Conservation (phyloP, 2,797 vertebrate species). For the Lepilemur ruficaudatus region DNA sequence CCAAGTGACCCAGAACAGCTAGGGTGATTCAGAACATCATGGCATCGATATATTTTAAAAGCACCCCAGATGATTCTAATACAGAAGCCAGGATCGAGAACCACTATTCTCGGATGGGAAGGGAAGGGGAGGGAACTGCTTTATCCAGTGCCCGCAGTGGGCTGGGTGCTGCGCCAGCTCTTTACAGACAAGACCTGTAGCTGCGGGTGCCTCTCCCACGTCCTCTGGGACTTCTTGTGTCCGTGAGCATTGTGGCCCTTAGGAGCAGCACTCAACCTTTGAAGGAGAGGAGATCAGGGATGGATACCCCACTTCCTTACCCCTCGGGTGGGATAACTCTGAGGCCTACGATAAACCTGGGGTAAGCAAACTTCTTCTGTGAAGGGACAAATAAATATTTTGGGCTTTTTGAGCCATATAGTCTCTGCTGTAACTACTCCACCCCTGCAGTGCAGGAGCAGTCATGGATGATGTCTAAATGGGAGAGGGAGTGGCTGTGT, state of each 20-base stretch:
- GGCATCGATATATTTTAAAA: neutral
- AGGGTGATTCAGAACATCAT: neutral
- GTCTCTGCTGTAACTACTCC: neutral
- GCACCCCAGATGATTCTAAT: neutral
- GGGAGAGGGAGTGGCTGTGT: neutral
- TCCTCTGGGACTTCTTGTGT: neutral
- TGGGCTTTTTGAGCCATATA: neutral
- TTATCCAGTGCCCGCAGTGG: neutral
- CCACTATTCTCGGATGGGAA: neutral
- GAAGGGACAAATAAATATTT: neutral
- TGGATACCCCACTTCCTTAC: neutral
- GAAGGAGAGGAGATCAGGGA: neutral
- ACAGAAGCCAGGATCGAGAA: neutral
- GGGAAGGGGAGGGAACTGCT: neutral
- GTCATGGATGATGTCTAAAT: neutral
- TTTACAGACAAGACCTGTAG: accelerated
- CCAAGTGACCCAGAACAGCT: neutral
- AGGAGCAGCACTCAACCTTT: neutral
- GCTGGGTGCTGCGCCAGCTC: neutral
- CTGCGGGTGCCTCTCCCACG: neutral
- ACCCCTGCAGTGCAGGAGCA: neutral
- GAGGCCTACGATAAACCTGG: neutral
- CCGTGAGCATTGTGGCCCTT: neutral
- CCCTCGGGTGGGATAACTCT: neutral
- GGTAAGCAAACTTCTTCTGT: neutral